Conservation (phyloP, 2,888 invertebrate species). For the Isoperla grammatica region DNA sequence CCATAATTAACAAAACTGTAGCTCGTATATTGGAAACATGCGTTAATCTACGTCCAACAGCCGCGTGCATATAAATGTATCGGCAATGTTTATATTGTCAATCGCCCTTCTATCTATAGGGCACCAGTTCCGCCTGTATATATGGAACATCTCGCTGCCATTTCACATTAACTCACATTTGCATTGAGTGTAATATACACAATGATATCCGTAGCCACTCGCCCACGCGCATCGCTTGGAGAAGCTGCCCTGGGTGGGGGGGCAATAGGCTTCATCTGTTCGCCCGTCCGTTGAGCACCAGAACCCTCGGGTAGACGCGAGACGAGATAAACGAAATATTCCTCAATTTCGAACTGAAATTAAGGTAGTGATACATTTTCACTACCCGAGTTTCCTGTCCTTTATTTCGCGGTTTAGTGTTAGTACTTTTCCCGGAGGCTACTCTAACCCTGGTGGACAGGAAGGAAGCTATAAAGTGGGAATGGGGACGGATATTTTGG, state of each 20-base stretch:
- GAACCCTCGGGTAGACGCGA: too few species aligned
- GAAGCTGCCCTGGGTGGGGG: not conserved
- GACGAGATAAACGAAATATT: not conserved
- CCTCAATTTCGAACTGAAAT: not conserved
- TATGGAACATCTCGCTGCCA: slow-evolving; percentile 17
- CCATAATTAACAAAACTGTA: too few species aligned
- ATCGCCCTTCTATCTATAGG: slow-evolving; percentile 24
- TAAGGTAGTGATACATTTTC: too few species aligned
- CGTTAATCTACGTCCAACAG: slow-evolving; percentile 16
- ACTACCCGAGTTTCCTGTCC: not conserved
- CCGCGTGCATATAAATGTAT: slow-evolving; percentile 19
- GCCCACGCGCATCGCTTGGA: not conserved
- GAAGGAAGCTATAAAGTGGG: slow-evolving; percentile 18
- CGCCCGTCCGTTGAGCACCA: too few species aligned
- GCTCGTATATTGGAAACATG: not conserved
- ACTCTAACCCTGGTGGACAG: not conserved
- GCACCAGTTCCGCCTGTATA: not conserved
- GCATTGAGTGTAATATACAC: slow-evolving; percentile 24
- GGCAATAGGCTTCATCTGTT: not conserved
- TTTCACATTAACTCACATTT: slow-evolving; percentile 25
- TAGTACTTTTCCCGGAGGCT: slow-evolving; percentile 2
- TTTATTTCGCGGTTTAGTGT: slow-evolving; percentile 7
- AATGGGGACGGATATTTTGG: slow-evolving; percentile 9
- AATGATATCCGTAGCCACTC: slow-evolving; percentile 17
- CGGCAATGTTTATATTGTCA: slow-evolving; percentile 25